Percentiles rank a stretch among this genome's conserved stretches.
Evolutionary conservation across 1,140 invertebrate genomes (phyloP).

Genomic region (Drosophila tropicalis): DNA sequence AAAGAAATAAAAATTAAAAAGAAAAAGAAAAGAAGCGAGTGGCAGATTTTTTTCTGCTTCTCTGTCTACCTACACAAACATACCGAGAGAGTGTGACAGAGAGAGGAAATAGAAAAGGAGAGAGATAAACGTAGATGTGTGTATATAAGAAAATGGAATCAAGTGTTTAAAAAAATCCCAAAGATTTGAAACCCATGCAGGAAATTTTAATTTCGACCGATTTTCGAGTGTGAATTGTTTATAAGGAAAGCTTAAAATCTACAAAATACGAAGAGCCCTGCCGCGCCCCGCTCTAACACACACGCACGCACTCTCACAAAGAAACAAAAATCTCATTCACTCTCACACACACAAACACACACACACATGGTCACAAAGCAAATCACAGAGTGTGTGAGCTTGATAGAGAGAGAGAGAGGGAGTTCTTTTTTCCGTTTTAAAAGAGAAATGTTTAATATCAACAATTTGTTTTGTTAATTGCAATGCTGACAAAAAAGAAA

Average conservation of each 20-base stretch:
- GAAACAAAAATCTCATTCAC: conserved; percentile 20
- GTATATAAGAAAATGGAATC: conserved; percentile 37
- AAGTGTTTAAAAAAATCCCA: conserved; percentile 15
- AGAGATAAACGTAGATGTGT: conserved; percentile 56
- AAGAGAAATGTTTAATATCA: conserved; percentile 77
- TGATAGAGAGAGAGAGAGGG: conserved; percentile 34
- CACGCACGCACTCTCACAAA: conserved; percentile 29
- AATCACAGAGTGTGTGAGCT: conserved; percentile 20
- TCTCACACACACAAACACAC: conserved; percentile 51
- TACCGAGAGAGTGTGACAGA: conserved; percentile 43
- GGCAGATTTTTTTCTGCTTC: conserved; percentile 62
- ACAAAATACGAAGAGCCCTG: conserved; percentile 46
- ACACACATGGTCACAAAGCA: conserved; percentile 13
- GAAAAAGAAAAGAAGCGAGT: conserved; percentile 59
- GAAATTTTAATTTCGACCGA: conserved; percentile 25
- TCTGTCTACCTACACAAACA: conserved; percentile 78
- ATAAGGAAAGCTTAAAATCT: conserved; percentile 53
- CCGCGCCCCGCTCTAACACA: conserved; percentile 67
- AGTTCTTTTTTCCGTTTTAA: conserved; percentile 33
- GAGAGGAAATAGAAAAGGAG: conserved; percentile 23
- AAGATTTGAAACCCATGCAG: background rate
- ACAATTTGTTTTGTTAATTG: conserved; percentile 72
- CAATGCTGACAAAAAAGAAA: conserved; percentile 24
- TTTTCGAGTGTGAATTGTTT: conserved; percentile 38
- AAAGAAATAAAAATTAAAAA: conserved; percentile 36